Percentiles rank a stretch among this genome's conserved stretches.
Evolutionary conservation across 1,140 invertebrate species (phyloP).

Genomic region (Caenorhabditis tropicalis): DNA sequence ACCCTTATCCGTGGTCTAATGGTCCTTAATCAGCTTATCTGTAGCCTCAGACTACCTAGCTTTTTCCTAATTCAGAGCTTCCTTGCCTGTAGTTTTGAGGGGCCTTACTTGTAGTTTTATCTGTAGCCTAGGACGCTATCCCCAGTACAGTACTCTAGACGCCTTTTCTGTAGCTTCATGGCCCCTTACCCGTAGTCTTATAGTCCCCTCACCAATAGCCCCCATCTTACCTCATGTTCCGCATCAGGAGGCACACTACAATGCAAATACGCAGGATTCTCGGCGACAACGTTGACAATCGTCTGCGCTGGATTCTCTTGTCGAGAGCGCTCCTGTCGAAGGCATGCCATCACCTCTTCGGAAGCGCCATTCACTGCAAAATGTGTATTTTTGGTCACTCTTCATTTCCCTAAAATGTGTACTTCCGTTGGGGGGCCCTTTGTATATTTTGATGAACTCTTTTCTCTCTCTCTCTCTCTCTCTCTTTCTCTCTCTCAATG

Average conservation of each 20-base stretch:
- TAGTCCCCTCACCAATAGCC: background rate
- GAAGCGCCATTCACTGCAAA: slow-evolving; percentile 39
- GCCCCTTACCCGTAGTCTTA: too few species aligned
- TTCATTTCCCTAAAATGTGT: background rate
- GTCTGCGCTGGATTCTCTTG: slow-evolving; percentile 42
- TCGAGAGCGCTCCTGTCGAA: slow-evolving; percentile 42
- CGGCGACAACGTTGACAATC: slow-evolving; percentile 38
- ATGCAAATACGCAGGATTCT: slow-evolving; percentile 57
- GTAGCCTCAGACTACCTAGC: too few species aligned
- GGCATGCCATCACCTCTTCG: slow-evolving; percentile 46
- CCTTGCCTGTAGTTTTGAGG: too few species aligned
- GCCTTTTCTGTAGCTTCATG: too few species aligned
- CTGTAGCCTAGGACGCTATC: too few species aligned
- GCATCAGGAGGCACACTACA: slow-evolving; percentile 45
- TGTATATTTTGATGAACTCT: background rate
- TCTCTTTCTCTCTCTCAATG: too few species aligned
- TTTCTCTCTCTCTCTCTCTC: background rate
- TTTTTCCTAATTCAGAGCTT: too few species aligned
- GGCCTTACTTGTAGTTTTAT: too few species aligned
- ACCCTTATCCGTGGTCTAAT: too few species aligned
- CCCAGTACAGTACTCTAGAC: too few species aligned
- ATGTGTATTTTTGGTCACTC: background rate
- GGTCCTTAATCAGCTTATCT: too few species aligned
- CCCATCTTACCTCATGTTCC: slow-evolving; percentile 44
- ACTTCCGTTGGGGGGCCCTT: too few species aligned